phyloP scores from a whole-genome alignment of 2,797 vertebrate genomes.

The Melanotaenia nigrans region DNA sequence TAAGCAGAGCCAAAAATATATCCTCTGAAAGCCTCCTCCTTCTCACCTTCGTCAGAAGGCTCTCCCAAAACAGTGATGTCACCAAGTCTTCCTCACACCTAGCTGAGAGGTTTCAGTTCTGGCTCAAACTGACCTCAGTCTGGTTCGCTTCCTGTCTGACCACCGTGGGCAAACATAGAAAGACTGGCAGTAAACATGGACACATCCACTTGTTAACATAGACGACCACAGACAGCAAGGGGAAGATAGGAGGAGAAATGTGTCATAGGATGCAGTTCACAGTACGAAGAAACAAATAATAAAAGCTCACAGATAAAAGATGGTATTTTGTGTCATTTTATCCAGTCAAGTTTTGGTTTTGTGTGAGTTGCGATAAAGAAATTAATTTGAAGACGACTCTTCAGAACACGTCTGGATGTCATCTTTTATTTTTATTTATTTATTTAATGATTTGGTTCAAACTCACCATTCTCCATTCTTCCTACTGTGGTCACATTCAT shows the following conservation, averaged over 20 bases:
- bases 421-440: background rate
- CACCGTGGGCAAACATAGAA: slow-evolving; percentile 73
- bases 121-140: slow-evolving; percentile 68
- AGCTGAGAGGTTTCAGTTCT: slow-evolving; percentile 62
- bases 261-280: slow-evolving; percentile 6
- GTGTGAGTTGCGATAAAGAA: background rate
- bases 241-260: slow-evolving; percentile 24
- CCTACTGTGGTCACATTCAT: slow-evolving; percentile 60
- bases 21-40: slow-evolving; percentile 37
- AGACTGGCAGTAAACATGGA: slow-evolving; percentile 66
- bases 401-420: background rate
- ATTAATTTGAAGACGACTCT: background rate
- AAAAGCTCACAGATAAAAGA: background rate
- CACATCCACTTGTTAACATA: slow-evolving; percentile 76
- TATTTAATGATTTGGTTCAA: slow-evolving; percentile 26
- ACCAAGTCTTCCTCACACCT: slow-evolving; percentile 75
- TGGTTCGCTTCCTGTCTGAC: slow-evolving; percentile 82
- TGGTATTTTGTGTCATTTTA: background rate
- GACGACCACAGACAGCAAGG: slow-evolving; percentile 26
- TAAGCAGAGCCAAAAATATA: slow-evolving; percentile 59
- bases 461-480: slow-evolving; percentile 42
- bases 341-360: background rate
- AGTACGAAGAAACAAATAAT: background rate
- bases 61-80: slow-evolving; percentile 71
- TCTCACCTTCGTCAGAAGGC: slow-evolving; percentile 55